A percentile compares a stretch with the other conserved stretches of the same genome.
phyloP scores from a whole-genome alignment of 2,888 invertebrate genomes.

The Nephrotoma appendiculata region DNA sequence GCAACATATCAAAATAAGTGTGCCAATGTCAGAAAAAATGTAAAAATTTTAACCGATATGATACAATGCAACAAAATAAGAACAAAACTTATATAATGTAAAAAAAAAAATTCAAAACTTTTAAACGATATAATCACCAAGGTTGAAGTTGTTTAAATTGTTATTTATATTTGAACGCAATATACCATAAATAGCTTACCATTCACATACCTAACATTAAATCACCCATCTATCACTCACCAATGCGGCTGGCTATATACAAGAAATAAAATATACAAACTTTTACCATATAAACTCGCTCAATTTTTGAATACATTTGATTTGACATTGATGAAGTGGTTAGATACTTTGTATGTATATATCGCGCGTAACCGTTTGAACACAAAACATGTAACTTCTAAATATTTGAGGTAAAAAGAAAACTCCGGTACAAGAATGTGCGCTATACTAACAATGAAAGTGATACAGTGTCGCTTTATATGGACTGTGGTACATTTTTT shows the following conservation, averaged over 20 bases:
- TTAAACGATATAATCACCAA: not conserved
- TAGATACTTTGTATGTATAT: not conserved
- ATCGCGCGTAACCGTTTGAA: not conserved
- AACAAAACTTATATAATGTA: not conserved
- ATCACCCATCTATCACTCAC: not conserved
- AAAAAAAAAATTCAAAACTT: not conserved
- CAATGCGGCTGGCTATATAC: not conserved
- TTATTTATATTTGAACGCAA: not conserved
- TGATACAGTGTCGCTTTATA: not conserved
- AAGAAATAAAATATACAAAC: not conserved
- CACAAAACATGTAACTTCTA: not conserved
- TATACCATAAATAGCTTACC: not conserved
- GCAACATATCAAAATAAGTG: not conserved
- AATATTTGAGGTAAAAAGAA: not conserved
- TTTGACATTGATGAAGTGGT: not conserved
- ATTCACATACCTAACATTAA: not conserved
- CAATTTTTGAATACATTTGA: not conserved
- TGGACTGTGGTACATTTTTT: not conserved
- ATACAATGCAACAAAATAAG: not conserved
- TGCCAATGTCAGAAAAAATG: not conserved
- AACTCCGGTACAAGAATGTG: not conserved
- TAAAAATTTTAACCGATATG: not conserved
- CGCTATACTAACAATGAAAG: not conserved
- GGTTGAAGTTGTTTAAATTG: not conserved
- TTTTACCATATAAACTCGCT: not conserved